Base-by-base conservation (phyloP, 2,888 invertebrate genomes). In the Uropetala carovei region DNA sequence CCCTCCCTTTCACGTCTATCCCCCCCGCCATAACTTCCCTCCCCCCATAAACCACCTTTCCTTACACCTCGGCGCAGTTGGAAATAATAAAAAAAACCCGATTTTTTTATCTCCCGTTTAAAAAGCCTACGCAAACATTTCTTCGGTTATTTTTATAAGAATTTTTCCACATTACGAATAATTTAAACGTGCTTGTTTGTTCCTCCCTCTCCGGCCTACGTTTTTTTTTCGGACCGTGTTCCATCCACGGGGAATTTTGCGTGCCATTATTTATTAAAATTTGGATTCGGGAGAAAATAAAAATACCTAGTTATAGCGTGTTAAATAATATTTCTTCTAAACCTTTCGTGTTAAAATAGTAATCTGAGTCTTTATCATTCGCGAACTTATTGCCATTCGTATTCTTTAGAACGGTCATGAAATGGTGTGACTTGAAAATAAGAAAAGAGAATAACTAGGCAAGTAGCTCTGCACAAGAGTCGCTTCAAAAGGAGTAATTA, bases 161-260 rank as follows among this genome's bases (percentile, higher is more conserved):
- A 27, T 27, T 75, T 75, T 22, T 22, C 22, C 75, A 13, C 75
- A 4, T 27, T 27, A 22, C 22, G 75, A 75, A 75, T 75, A 75
- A 75, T 75, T 75, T 75, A 75, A 22, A 75, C 75, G 75, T 75
- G 22, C 75, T 75, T 75, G 75, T 75, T 75, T 75, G 75, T 75
- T 75, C 75, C 75, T 11, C 10, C 75, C 4, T 68, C 22, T 7
- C 68, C 7, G n/a, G 68, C 68, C 18, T 68, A 18, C 13, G n/a
- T n/a, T 75, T 75, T 75, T 75, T 27, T 27, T 22, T 18, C 5
- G 13, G 75, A n/a, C 22, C 9, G 9, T 75, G 0, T 68, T 7
- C 75, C 75, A 27, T 11, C 75, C 8, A 5, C 5, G 43, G 75
- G 75, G 22, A 75, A 27, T 27, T 11, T 22, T 13, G 16, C 75